These are phyloP conservation scores for Menura novaehollandiae DNA, from an alignment of 2,113 vertebrate species.

Conservation along the genomic window DNA sequence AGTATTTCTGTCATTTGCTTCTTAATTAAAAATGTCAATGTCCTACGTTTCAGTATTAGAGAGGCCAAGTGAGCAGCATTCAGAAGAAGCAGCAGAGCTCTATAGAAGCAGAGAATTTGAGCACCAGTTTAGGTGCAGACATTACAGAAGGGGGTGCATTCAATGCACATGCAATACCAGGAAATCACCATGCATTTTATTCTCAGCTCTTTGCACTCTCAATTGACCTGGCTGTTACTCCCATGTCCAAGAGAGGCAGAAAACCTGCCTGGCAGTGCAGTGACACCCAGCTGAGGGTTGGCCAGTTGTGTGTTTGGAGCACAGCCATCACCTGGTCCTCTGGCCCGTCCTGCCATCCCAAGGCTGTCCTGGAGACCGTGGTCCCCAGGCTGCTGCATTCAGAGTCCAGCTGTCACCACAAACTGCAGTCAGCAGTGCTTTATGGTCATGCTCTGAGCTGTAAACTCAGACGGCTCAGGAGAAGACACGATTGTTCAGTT, in stretches of 20 bases:
- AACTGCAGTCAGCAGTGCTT: background rate
- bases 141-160: background rate
- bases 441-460: background rate
- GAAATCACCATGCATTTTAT: background rate
- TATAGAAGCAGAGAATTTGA: background rate
- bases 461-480: background rate
- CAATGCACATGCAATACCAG: background rate
- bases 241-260: background rate
- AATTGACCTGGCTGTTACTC: background rate
- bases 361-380: fast-evolving
- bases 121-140: background rate
- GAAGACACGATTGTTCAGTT: fast-evolving
- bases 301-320: background rate
- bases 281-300: background rate
- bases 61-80: background rate
- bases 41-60: background rate
- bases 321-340: background rate
- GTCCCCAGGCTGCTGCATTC: background rate
- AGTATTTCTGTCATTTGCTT: background rate
- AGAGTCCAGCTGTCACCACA: background rate
- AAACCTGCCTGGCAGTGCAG: background rate
- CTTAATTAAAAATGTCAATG: background rate
- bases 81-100: background rate
- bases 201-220: background rate
- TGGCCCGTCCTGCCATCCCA: background rate